Conservation (phyloP, 2,113 vertebrate genomes). For the Carlito syrichta region DNA sequence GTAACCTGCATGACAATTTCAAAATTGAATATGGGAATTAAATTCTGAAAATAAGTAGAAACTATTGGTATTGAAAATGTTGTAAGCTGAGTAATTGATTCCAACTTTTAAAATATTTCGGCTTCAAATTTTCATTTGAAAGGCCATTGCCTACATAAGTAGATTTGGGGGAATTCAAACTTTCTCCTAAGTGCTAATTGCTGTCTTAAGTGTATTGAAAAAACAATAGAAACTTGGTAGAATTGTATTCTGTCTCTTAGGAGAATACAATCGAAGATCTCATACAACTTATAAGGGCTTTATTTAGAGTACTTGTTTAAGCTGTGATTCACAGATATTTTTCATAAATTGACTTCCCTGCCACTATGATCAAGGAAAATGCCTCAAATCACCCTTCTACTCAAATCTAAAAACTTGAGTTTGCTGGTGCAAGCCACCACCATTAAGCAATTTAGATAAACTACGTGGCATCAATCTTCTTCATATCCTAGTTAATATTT, state of each 20-base stretch:
- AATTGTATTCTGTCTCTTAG: neutral
- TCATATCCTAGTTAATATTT: constrained; percentile 40
- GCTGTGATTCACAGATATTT: neutral
- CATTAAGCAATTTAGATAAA: neutral
- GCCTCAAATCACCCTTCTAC: constrained; percentile 4
- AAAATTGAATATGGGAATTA: constrained; percentile 55
- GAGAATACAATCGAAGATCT: constrained; percentile 1
- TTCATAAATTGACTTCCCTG: neutral
- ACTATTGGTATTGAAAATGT: constrained; percentile 35
- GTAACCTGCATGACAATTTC: constrained; percentile 56
- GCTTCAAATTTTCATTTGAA: constrained; percentile 55
- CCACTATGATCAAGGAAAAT: neutral
- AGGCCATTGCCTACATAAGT: constrained; percentile 33
- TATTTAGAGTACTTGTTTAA: neutral
- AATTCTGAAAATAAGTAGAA: constrained; percentile 63
- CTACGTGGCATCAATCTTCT: neutral
- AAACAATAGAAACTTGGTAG: neutral
- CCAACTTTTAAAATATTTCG: constrained; percentile 42
- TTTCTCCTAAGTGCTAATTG: constrained; percentile 44
- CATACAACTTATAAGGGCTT: neutral
- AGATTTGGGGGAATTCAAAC: constrained; percentile 47
- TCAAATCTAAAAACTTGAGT: neutral
- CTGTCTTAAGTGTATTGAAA: neutral
- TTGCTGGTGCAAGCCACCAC: neutral
- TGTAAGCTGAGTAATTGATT: constrained; percentile 54